Evolutionary conservation across 2,888 invertebrate species (phyloP).

Genomic region (Cepaea hortensis): DNA sequence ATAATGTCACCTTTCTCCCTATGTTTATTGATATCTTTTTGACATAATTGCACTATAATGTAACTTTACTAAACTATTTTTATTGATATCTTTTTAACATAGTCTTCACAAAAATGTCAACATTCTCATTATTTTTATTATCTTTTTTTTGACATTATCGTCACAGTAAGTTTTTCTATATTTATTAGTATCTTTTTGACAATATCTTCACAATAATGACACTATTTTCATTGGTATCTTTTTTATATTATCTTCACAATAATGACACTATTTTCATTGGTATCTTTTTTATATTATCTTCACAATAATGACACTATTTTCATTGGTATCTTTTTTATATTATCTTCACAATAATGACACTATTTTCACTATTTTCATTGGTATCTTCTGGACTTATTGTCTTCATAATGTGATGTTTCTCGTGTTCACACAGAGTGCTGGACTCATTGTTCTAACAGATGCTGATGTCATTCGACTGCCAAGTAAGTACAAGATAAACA

Average conservation of each 20-base stretch:
- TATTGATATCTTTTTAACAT: not conserved
- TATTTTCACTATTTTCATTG: not conserved
- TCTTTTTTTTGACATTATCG: too few species aligned
- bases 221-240: too few species aligned
- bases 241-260: not conserved
- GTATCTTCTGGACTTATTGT: not conserved
- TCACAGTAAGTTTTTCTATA: too few species aligned
- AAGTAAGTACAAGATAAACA: constrained; percentile 57
- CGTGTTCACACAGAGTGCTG: constrained; percentile 79
- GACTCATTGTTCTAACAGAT: constrained; percentile 92
- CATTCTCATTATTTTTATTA: too few species aligned
- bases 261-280: not conserved
- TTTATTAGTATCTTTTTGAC: too few species aligned
- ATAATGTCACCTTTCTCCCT: not conserved
- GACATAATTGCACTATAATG: not conserved
- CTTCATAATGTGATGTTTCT: not conserved
- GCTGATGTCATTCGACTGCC: constrained; percentile 79
- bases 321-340: not conserved
- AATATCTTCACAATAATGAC: not conserved
- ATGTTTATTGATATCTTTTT: too few species aligned
- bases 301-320: not conserved
- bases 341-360: not conserved
- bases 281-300: not conserved
- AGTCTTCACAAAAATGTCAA: not conserved
- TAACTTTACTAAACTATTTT: not conserved